Evolutionary conservation across 2,888 invertebrate species (phyloP).

Genomic region (Rhorus exstirpatorius): DNA sequence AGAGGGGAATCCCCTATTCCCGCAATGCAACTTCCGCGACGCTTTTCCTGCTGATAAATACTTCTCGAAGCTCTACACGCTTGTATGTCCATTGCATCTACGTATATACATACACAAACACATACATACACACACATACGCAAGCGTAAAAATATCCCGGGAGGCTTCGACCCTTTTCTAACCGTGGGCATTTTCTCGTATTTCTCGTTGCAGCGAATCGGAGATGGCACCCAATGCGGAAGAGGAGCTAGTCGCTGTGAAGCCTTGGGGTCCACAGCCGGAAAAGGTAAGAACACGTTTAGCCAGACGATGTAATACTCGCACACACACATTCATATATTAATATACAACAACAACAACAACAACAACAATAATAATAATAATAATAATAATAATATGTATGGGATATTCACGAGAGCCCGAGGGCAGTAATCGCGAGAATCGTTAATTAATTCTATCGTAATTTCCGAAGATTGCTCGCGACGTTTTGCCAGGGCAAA

Average conservation of each 20-base stretch:
- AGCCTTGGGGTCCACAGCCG: slow-evolving; percentile 82
- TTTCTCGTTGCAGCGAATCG: slow-evolving; percentile 82
- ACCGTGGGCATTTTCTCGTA: slow-evolving; percentile 59
- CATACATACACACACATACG: neutral
- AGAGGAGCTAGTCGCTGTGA: slow-evolving; percentile 84
- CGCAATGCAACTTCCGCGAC: slow-evolving; percentile 61
- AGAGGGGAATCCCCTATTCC: slow-evolving; percentile 61
- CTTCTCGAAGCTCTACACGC: slow-evolving; percentile 24
- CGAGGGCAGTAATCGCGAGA: slow-evolving; percentile 68
- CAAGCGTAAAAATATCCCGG: slow-evolving; percentile 18
- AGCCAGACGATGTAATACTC: slow-evolving; percentile 36
- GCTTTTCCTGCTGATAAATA: slow-evolving; percentile 39
- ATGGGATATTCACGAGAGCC: slow-evolving; percentile 56
- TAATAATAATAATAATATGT: too few relatives aligned
- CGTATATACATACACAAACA: neutral
- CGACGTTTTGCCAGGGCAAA: too few relatives aligned
- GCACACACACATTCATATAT: slow-evolving; percentile 53
- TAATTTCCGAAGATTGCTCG: slow-evolving; percentile 6
- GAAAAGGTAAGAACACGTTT: slow-evolving; percentile 81
- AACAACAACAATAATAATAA: too few relatives aligned
- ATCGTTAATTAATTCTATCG: slow-evolving; percentile 70
- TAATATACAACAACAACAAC: too few relatives aligned
- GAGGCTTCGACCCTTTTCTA: slow-evolving; percentile 50
- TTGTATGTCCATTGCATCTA: neutral
- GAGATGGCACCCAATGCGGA: slow-evolving; percentile 85